phyloP scores from a whole-genome alignment of 2,888 invertebrate genomes.

The Biston betularia region DNA sequence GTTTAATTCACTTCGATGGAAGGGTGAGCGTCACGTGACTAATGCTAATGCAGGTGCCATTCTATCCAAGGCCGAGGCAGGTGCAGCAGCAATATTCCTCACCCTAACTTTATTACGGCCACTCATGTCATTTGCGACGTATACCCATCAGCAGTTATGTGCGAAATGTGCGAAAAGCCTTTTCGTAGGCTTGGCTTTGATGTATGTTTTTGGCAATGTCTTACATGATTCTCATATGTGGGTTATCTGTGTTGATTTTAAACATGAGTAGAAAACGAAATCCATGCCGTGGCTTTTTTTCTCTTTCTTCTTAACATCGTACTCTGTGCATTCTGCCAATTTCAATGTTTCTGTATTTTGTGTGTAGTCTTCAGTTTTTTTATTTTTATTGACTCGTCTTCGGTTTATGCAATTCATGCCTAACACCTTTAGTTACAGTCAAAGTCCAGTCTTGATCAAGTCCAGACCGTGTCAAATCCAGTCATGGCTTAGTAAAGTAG shows the following conservation, averaged over 20 bases:
- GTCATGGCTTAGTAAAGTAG: too few species aligned
- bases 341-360: too few species aligned
- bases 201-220: slow-evolving; percentile 4
- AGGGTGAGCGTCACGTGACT: slow-evolving; percentile 54
- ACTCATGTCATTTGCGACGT: slow-evolving; percentile 33
- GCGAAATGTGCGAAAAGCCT: slow-evolving; percentile 16
- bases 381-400: too few species aligned
- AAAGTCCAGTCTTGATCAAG: too few species aligned
- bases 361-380: too few species aligned
- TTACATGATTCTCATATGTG: not conserved
- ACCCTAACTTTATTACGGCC: slow-evolving; percentile 46
- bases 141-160: slow-evolving; percentile 35
- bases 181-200: slow-evolving; percentile 1
- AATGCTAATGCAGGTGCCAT: slow-evolving; percentile 54
- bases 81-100: slow-evolving; percentile 51
- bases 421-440: too few species aligned
- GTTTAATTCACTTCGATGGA: slow-evolving; percentile 47
- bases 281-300: too few species aligned
- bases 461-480: too few species aligned
- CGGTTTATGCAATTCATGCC: too few species aligned
- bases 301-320: too few species aligned
- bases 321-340: too few species aligned
- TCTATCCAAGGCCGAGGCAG: slow-evolving; percentile 36
- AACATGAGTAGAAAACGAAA: not conserved
- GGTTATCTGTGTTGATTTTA: not conserved